phyloP scores from a whole-genome alignment of 2,113 vertebrate genomes.

The Glaucidium brasilianum region DNA sequence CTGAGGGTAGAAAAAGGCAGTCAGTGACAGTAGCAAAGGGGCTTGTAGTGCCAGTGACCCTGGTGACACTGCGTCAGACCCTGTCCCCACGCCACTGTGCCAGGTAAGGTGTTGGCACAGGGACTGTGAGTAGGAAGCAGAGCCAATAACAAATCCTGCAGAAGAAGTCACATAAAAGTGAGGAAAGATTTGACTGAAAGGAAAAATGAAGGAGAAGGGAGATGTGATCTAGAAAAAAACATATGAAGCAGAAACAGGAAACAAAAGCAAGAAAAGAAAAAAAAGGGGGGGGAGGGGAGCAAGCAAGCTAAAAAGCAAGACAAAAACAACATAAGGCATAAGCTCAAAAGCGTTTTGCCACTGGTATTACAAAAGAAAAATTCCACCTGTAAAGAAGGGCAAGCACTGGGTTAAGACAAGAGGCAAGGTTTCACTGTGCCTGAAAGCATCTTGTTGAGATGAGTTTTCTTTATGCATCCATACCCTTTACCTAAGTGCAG shows the following conservation, averaged over 20 bases:
- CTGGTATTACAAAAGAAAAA: neutral
- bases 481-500: neutral
- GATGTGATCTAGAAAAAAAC: neutral
- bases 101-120: neutral
- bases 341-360: neutral
- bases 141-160: neutral
- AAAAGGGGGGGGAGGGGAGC: neutral
- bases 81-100: accelerated
- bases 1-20: too few species aligned
- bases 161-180: neutral
- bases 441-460: neutral
- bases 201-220: neutral
- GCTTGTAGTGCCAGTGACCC: neutral
- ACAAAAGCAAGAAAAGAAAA: neutral
- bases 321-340: neutral
- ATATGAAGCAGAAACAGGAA: neutral
- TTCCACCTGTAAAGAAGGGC: neutral
- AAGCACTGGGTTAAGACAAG: neutral
- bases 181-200: neutral
- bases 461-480: slow-evolving; percentile 2
- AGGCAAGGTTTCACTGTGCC: neutral
- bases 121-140: neutral
- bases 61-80: neutral
- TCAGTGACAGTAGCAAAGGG: neutral
- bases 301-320: neutral